These are phyloP conservation scores for Epirrhoe alternata DNA, from an alignment of 2,888 invertebrate genomes.

Conservation along the genomic window DNA sequence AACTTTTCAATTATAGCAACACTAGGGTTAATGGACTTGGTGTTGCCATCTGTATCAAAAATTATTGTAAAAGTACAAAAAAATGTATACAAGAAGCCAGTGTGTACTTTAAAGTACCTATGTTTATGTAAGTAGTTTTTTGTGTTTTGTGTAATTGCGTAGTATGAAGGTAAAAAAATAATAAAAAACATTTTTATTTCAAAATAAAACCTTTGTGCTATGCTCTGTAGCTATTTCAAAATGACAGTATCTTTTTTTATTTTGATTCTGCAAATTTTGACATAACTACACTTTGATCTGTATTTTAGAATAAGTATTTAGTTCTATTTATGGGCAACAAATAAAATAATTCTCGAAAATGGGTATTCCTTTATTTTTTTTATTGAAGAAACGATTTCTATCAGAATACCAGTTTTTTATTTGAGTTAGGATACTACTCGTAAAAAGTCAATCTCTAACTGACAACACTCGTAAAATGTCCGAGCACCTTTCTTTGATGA, in stretches of 20 bases:
- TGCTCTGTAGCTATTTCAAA: slow-evolving; percentile 35
- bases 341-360: slow-evolving; percentile 32
- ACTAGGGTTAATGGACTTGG: slow-evolving; percentile 31
- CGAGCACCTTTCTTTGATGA: no score
- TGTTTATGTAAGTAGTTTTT: neutral
- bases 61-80: slow-evolving; percentile 50
- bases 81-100: slow-evolving; percentile 32
- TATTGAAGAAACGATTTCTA: neutral
- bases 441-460: no score
- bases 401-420: neutral
- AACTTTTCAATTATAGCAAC: slow-evolving; percentile 38
- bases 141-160: slow-evolving; percentile 2
- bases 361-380: slow-evolving; percentile 13
- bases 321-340: slow-evolving; percentile 40
- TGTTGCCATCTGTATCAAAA: slow-evolving; percentile 41
- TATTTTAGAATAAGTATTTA: slow-evolving; percentile 35
- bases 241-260: slow-evolving; percentile 41
- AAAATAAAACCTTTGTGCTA: slow-evolving; percentile 8
- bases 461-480: no score
- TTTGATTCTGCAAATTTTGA: slow-evolving; percentile 43
- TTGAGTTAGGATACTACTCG: no score
- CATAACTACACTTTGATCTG: slow-evolving; percentile 38
- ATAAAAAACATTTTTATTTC: neutral
- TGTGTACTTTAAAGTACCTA: slow-evolving; percentile 11
- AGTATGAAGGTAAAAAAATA: neutral